Evolutionary conservation across 2,797 vertebrate genomes (phyloP), one percentile per base, ranked within the genome.

Genomic region (Ammospiza maritima): DNA sequence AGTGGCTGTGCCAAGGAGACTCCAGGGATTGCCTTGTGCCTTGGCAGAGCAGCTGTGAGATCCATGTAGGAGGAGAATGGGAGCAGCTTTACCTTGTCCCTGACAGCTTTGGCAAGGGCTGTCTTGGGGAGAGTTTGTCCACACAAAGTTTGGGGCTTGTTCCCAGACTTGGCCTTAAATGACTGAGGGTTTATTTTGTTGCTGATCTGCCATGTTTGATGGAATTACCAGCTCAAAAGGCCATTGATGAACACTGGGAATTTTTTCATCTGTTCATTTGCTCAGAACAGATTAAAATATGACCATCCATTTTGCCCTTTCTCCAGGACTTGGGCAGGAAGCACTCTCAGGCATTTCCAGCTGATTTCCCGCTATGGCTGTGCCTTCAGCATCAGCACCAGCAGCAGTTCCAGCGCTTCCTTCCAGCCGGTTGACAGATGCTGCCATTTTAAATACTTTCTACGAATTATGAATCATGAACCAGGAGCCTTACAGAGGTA

Each of bases 281-380:
- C 62, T 71, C 34, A 69, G 50, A 45, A 69, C 25, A n/a, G 32
- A 50, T 72, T 54, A 20, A 65, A 70, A 88, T 5, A 10, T 42
- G 17, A 65, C 12, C 27, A 7, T 47, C 25, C 16, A 19, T 84
- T 69, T 9, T 65, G 11, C 4, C 3, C 17, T 69, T 79, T 88
- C 30, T 64, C 48, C 60, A 88, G 57, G 74, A 26, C 34, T 66
- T 20, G 5, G 65, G 45, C 32, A 80, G 45, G 74, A 72, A 56
- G 26, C 53, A 42, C 9, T 13, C 26, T 42, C 4, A 1, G 54
- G 23, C 36, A 64, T 76, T 84, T 73, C 60, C 3, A 0, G 12
- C 27, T 11, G 8, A 9, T 81, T 62, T 47, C n/a, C 61, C 4
- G 1, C 0, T 0, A 27, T 7, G 34, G 29, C 38, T 48, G 20